Percentiles rank a stretch among this genome's conserved stretches.
phyloP scores from a whole-genome alignment of 2,797 vertebrate species.

The Gallirallus australis region DNA sequence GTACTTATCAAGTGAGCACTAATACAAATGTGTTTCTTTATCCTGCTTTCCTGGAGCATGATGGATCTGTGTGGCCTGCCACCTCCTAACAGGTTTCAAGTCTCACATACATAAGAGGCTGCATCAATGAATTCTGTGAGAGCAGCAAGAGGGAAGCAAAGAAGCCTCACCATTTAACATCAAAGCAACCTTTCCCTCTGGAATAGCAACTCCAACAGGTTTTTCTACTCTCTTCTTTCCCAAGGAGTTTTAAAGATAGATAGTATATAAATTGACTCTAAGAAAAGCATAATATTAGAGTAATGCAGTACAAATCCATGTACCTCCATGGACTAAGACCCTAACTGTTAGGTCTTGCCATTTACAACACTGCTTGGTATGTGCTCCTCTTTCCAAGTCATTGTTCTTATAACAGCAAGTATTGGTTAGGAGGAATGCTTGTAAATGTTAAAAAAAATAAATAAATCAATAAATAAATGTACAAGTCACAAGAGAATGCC shows the following conservation, averaged over 20 bases:
- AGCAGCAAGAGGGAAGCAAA: not conserved
- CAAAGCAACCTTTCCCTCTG: constrained; percentile 5
- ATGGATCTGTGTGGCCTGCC: not conserved
- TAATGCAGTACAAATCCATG: not conserved
- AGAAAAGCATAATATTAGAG: not conserved
- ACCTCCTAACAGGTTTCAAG: not conserved
- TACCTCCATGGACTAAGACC: not conserved
- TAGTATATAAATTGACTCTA: not conserved
- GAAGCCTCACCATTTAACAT: constrained; percentile 14
- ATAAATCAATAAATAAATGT: no score
- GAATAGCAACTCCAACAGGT: constrained; percentile 48
- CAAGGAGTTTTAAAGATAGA: constrained; percentile 14
- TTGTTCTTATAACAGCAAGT: not conserved
- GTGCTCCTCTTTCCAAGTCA: not conserved
- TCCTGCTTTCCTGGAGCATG: not conserved
- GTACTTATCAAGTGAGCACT: not conserved
- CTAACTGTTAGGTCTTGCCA: not conserved
- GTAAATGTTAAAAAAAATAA: not conserved
- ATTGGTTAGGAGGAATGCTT: not conserved
- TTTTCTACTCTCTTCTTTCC: constrained; percentile 8
- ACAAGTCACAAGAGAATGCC: not conserved
- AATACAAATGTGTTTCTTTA: not conserved
- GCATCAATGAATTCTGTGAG: not conserved
- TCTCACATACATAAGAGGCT: not conserved
- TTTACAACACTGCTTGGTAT: not conserved